These are phyloP conservation scores for Drosophila punjabiensis DNA, from an alignment of 1,140 invertebrate species.

Conservation along the genomic window DNA sequence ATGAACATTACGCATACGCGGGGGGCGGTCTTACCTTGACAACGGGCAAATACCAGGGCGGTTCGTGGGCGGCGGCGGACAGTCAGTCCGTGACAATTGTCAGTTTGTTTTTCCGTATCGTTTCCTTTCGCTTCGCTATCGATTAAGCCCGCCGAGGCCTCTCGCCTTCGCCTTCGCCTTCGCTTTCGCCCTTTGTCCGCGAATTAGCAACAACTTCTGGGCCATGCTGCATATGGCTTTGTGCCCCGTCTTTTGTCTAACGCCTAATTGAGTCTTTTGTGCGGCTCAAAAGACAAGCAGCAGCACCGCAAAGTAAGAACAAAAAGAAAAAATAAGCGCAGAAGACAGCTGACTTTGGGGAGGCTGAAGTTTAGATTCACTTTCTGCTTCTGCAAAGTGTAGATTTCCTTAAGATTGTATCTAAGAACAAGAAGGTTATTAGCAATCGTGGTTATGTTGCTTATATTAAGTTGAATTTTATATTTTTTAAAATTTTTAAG, in stretches of 20 bases:
- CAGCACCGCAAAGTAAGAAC: conserved; percentile 19
- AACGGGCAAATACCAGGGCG: conserved; percentile 21
- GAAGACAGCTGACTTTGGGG: neutral
- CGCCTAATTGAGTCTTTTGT: conserved; percentile 66
- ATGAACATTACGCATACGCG: conserved; percentile 61
- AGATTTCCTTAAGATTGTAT: neutral
- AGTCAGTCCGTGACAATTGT: conserved; percentile 66
- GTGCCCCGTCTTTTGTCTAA: conserved; percentile 48
- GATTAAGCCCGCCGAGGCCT: conserved; percentile 69
- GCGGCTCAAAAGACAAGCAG: conserved; percentile 29
- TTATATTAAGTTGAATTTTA: neutral
- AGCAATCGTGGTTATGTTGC: neutral
- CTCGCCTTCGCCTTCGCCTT: conserved; percentile 16
- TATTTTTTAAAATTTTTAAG: neutral
- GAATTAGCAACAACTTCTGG: conserved; percentile 53
- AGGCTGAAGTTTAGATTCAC: neutral
- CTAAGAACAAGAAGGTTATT: neutral
- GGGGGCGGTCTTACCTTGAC: conserved; percentile 66
- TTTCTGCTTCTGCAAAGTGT: neutral
- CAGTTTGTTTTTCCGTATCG: conserved; percentile 52
- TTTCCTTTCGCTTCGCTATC: conserved; percentile 55
- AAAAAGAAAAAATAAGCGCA: conserved; percentile 6
- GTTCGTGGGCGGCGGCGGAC: conserved; percentile 31
- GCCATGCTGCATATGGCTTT: conserved; percentile 53
- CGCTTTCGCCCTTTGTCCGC: conserved; percentile 40